Base-by-base conservation (phyloP, 2,113 vertebrate genomes). In the Oxyura jamaicensis region DNA sequence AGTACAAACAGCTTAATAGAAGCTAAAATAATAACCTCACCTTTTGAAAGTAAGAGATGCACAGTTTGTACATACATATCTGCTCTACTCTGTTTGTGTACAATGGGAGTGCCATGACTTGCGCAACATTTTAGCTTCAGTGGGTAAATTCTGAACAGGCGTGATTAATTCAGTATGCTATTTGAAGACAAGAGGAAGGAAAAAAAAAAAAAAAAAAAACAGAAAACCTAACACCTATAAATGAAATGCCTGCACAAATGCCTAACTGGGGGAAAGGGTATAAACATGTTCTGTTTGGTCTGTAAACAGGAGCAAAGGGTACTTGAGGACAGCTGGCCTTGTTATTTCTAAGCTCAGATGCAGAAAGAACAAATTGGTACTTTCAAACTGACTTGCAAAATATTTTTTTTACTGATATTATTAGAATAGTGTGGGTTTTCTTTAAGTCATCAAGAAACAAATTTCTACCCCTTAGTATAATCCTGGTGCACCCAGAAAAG, bases 301-400 rank as follows among this genome's bases (percentile, higher is more conserved):
- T 28, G 13, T 33, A 35, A 3, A 58, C 4, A 36, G 0, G 0
- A 75, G 22, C 22, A 7, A 52, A 66, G 39, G 44, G 65, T 26
- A 44, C n/a, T 31, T 59, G 52, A 62, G 83, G 50, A 81, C 36
- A 75, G 13, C 11, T 44, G 33, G 29, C 23, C 44, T 83, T 79
- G 5, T 58, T 10, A 76, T 72, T 72, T 88, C 59, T 65, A 82
- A 59, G 10, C 26, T 87, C 75, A 42, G 26, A 60, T 28, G 78
- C 28, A 56, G 53, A 58, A 84, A 68, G 52, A 66, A 68, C 4
- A 58, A 90, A 66, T 13, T 8, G 3, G 6, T 35, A 48, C 26
- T 79, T 78, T 35, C 25, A 79, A 59, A 21, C 11, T 55, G 14
- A 53, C 62, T 82, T 91, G 33, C 11, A 82, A 59, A 62, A 75